Conservation (phyloP, 2,113 vertebrate species). For the Acanthisitta chloris region DNA sequence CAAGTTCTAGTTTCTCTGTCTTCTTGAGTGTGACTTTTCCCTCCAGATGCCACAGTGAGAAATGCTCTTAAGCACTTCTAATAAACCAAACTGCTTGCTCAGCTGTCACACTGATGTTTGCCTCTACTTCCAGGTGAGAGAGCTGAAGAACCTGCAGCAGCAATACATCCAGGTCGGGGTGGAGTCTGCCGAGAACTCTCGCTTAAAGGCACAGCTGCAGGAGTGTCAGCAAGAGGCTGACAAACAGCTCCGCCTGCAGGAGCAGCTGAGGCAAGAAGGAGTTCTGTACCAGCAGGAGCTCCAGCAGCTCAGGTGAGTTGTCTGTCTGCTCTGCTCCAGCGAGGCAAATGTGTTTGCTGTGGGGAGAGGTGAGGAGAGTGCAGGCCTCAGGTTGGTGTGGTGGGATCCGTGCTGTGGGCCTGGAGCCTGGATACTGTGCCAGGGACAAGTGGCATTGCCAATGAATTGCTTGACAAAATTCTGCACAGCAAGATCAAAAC, state of each 20-base stretch:
- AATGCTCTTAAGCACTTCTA: not conserved
- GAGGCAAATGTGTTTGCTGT: not conserved
- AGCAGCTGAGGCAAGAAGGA: conserved; percentile 61
- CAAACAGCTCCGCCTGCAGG: conserved; percentile 63
- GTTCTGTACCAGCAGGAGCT: conserved; percentile 61
- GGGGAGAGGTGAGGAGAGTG: not conserved
- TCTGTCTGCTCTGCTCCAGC: not conserved
- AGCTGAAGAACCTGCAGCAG: conserved; percentile 81
- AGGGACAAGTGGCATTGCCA: not conserved
- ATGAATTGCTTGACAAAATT: not conserved
- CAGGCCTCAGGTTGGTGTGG: not conserved
- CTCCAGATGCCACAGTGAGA: not conserved
- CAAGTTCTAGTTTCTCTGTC: not conserved
- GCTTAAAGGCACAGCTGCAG: conserved; percentile 73
- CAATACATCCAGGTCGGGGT: conserved; percentile 78
- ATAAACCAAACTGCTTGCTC: not conserved
- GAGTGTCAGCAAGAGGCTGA: conserved; percentile 66
- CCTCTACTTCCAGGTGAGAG: conserved; percentile 77
- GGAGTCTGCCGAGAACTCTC: conserved; percentile 80
- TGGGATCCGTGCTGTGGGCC: not conserved
- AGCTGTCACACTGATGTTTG: not conserved
- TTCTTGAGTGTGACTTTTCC: not conserved
- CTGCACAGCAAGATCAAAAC: not conserved
- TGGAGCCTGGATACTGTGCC: not conserved
- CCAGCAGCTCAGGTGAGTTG: conserved; percentile 73